Evolutionary conservation across 2,797 vertebrate genomes (phyloP), one percentile per base, ranked within the genome.

Genomic region (Melanotaenia maccullochi): DNA sequence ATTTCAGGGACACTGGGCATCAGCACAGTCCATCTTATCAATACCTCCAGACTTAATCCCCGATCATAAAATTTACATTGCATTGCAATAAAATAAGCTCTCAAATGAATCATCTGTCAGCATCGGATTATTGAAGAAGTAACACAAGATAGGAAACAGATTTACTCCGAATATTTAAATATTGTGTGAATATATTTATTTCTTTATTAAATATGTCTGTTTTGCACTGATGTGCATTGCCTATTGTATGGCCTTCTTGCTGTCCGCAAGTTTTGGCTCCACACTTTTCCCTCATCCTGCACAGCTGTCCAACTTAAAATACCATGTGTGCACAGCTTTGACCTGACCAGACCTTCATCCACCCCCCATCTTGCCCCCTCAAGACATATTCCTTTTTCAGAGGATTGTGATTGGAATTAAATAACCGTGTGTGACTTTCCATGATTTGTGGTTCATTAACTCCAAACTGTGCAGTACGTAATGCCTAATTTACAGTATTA

Each of bases 261-360:
- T 51, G 70, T 75, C 16, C 4, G n/a, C 51, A 55, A 49, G 56
- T 71, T 60, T 67, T 56, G 60, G 5, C 24, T 44, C 54, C 33
- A 49, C 35, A 40, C 49, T 47, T 72, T 71, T 28, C 35, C 65
- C 63, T 75, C 16, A 68, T 77, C 62, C 61, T 54, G 61, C 32
- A 73, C 59, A 78, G 30, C 61, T 54, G 73, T 60, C 63, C 71
- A 76, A 72, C 65, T 74, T 30, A 28, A 68, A 52, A 69, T 68
- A 65, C 59, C 71, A 65, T 87, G 40, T 61, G 69, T 67, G 67
- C 75, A 60, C 71, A 66, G 70, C 71, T 79, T 75, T 71, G 74
- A 79, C 68, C 68, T 71, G 74, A 79, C 68, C 68, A 69, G 60
- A 70, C 67, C 68, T 64, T 47, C 64, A 60, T 77, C 35, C 44